A percentile compares a stretch with the other conserved stretches of the same genome.
Conservation (phyloP, 2,888 invertebrate species). For the Limnephilus rhombicus region DNA sequence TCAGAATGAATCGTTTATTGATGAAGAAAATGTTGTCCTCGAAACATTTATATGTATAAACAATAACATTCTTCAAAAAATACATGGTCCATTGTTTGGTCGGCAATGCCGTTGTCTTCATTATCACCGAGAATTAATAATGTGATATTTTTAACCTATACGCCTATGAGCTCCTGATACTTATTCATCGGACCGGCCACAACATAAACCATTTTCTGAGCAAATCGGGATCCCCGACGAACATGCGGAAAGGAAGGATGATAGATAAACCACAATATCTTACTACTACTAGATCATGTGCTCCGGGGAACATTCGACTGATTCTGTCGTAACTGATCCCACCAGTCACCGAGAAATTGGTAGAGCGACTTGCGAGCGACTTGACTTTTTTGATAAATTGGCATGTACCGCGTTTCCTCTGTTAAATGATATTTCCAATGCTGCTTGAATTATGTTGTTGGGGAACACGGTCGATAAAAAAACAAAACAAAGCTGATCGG, state of each 20-base stretch:
- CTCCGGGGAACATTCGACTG: conserved; percentile 3
- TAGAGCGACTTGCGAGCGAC: too few relatives aligned
- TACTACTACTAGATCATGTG: neutral
- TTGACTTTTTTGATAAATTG: neutral
- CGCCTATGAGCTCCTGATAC: conserved; percentile 10
- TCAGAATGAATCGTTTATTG: too few relatives aligned
- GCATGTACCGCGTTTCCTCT: neutral
- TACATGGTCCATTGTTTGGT: too few relatives aligned
- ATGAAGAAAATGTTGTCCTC: too few relatives aligned
- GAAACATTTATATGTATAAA: too few relatives aligned
- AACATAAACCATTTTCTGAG: neutral
- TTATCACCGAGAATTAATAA: neutral
- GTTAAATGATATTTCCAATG: neutral
- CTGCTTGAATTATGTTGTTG: neutral
- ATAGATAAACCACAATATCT: neutral
- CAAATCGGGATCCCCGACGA: neutral
- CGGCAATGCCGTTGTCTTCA: neutral
- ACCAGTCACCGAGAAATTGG: neutral
- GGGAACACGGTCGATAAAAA: neutral
- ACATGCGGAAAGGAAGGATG: too few relatives aligned
- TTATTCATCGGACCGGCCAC: neutral
- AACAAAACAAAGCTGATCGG: too few relatives aligned
- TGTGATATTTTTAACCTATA: neutral
- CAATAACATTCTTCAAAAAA: too few relatives aligned
- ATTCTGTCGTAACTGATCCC: conserved; percentile 29